Evolutionary conservation across 2,113 vertebrate genomes (phyloP).

Genomic region (Helogale parvula): DNA sequence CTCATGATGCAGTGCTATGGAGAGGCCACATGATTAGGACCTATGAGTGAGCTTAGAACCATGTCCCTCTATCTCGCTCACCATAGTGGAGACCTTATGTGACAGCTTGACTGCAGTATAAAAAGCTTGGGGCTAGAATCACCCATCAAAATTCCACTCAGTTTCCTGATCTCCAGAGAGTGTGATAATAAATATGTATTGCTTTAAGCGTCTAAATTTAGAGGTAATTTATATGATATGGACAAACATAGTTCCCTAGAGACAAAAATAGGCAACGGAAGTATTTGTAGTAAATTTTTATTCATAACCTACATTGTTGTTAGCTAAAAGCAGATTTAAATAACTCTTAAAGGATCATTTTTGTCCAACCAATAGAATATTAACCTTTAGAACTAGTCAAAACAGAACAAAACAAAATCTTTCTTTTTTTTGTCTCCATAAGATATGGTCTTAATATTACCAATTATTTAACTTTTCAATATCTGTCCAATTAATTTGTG

Average conservation of each 20-base stretch:
- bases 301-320: not conserved
- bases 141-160: not conserved
- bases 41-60: not conserved
- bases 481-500: not conserved
- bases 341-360: not conserved
- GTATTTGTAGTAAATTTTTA: not conserved
- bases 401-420: not conserved
- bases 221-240: not conserved
- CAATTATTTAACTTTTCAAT: not conserved
- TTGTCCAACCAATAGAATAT: not conserved
- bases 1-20: not conserved
- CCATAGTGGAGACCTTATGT: accelerated
- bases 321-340: not conserved
- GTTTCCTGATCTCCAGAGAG: not conserved
- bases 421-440: not conserved
- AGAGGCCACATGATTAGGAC: not conserved
- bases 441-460: not conserved
- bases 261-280: not conserved
- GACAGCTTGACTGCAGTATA: not conserved
- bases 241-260: not conserved
- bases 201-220: not conserved
- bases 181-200: not conserved
- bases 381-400: not conserved
- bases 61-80: accelerated
- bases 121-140: not conserved